A percentile compares a stretch with the other conserved stretches of the same genome.
Conservation (phyloP, 35 echinoderm and acorn worm species). For the Holothuria glaberrima region DNA sequence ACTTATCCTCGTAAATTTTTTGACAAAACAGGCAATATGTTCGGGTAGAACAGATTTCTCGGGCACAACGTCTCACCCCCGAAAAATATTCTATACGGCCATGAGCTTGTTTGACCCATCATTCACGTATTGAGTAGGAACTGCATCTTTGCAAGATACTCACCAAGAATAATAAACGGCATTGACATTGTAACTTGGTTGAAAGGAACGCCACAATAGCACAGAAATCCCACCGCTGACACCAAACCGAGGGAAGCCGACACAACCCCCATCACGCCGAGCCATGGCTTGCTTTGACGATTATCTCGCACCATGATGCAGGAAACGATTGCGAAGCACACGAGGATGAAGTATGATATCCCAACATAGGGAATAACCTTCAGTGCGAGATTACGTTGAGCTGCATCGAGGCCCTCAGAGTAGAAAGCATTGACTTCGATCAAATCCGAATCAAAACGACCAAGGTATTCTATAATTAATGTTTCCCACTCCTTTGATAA, state of each 20-base stretch:
- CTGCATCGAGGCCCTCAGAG: constrained; percentile 65
- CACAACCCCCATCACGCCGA: constrained; percentile 67
- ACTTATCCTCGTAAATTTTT: too few species aligned
- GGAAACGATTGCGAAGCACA: constrained; percentile 55
- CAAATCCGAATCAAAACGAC: constrained; percentile 2
- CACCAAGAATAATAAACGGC: constrained; percentile 86
- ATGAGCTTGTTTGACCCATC: too few species aligned
- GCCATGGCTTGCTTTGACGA: constrained; percentile 77
- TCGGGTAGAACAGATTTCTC: too few species aligned
- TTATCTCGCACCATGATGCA: constrained; percentile 79
- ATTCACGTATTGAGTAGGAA: too few species aligned
- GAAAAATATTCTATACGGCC: too few species aligned
- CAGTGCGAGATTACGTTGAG: constrained; percentile 50
- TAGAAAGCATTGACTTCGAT: constrained; percentile 39
- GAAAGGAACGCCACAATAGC: constrained; percentile 71
- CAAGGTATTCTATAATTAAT: constrained; percentile 12
- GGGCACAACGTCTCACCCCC: too few species aligned
- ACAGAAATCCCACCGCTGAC: constrained; percentile 70
- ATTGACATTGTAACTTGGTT: constrained; percentile 76
- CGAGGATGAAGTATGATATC: constrained; percentile 56
- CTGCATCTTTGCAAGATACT: constrained; percentile 1
- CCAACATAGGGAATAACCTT: constrained; percentile 57
- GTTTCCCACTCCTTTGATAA: constrained; percentile 68
- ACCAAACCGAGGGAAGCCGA: constrained; percentile 76
- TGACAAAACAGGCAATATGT: too few species aligned